Evolutionary conservation across 2,888 invertebrate genomes (phyloP).

Genomic region (Drosophila cracens): DNA sequence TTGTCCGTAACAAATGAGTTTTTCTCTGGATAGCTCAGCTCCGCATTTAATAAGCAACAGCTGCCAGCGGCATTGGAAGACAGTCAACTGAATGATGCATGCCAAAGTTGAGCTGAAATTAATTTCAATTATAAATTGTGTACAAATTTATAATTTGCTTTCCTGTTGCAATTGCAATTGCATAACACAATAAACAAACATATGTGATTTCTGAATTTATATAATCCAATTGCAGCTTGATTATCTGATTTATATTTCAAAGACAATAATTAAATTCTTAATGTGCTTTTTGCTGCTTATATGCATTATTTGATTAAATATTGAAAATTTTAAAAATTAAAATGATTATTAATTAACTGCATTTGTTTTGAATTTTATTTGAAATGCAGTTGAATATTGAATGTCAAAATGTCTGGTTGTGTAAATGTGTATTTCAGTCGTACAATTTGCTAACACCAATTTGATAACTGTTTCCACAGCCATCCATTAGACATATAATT

Average conservation of each 20-base stretch:
- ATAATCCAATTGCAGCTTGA: background rate
- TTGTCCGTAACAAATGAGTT: constrained; percentile 61
- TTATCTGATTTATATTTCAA: background rate
- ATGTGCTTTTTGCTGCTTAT: background rate
- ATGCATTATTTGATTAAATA: background rate
- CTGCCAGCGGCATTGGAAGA: constrained; percentile 46
- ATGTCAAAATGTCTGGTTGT: background rate
- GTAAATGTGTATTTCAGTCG: background rate
- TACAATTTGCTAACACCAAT: background rate
- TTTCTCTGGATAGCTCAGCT: constrained; percentile 34
- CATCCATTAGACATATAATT: background rate
- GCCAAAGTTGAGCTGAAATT: constrained; percentile 51
- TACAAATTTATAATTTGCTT: constrained; percentile 44
- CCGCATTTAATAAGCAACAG: constrained; percentile 50
- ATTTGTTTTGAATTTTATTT: background rate
- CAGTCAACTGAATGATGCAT: constrained; percentile 30
- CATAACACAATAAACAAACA: background rate
- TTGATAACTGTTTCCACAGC: background rate
- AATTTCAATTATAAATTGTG: constrained; percentile 58
- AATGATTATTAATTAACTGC: background rate
- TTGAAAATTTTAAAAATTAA: background rate
- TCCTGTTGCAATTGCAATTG: background rate
- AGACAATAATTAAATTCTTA: background rate
- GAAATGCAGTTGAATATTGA: background rate
- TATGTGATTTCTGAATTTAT: background rate